Base-by-base conservation (phyloP, 2,113 vertebrate species). In the Tachysurus fulvidraco region DNA sequence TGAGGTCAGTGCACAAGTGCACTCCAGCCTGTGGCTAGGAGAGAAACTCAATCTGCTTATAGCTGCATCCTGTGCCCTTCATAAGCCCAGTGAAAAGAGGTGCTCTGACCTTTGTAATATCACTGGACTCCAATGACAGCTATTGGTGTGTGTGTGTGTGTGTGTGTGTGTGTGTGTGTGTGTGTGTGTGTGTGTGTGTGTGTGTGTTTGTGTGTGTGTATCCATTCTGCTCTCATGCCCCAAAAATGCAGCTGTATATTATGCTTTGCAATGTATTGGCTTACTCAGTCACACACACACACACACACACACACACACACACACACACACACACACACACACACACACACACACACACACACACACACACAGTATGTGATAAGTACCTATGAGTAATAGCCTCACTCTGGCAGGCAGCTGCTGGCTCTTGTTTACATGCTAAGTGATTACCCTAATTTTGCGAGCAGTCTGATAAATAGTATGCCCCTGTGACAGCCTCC, bases 401-500 rank as follows among this genome's bases (percentile, higher is more conserved):
- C 87, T 88, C 87, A 92, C 92, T 93, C 93, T 93, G 93, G 91
- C 92, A 93, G 94, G 94, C 95, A 95, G 96, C 96, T 96, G 96
- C 95, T 95, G 89, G 93, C 93, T 95, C 95, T 95, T 95, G 95
- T 96, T 96, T 97, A 96, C 96, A 96, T 96, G 95, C 94, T 96
- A 96, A 94, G 94, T 96, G 96, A 97, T 97, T 96, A 96, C 94
- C 95, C 96, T 97, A 95, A 97, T 97, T 97, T 96, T 93, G 95
- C 95, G 93, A 91, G 93, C 94, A 93, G 91, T 90, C 69, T 96
- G 96, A 96, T 94, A 76, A 95, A 96, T 96, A 93, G 89, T 86
- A 88, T 77, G 89, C 83, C 85, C 86, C 86, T 65, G 87, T 92
- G 91, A 91, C 93, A 91, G 90, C 92, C 92, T 78, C 86, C 91